Percentiles rank a stretch among this genome's conserved stretches.
Conservation (phyloP, 2,113 vertebrate genomes). For the Formicarius rufipectus region DNA sequence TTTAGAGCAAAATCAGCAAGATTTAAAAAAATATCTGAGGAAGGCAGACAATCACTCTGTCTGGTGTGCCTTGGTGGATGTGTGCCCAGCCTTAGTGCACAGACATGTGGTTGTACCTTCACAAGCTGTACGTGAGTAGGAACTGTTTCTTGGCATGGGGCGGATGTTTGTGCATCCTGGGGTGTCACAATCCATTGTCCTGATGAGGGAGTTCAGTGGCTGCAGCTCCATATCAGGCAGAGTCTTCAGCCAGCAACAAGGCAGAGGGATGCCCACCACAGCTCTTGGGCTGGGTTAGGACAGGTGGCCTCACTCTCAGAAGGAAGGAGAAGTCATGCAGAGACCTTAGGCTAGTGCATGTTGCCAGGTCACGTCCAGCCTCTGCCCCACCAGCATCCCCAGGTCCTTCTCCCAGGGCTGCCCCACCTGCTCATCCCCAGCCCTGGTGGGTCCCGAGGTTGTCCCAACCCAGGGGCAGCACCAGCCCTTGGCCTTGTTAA, state of each 20-base stretch:
- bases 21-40: background rate
- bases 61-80: background rate
- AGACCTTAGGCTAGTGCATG: background rate
- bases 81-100: fast-evolving
- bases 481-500: background rate
- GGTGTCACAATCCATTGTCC: fast-evolving
- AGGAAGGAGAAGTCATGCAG: background rate
- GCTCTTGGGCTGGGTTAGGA: background rate
- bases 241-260: too few species aligned
- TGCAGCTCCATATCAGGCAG: too few species aligned
- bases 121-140: background rate
- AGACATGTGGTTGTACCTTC: fast-evolving
- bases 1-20: background rate
- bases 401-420: background rate
- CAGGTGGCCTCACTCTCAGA: background rate
- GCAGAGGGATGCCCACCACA: background rate
- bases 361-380: background rate
- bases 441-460: background rate
- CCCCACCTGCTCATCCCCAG: background rate
- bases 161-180: background rate
- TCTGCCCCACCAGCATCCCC: background rate
- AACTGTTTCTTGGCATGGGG: background rate
- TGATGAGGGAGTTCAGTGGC: background rate
- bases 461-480: background rate
- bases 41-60: background rate